phyloP scores from a whole-genome alignment of 2,113 vertebrate species.

The Elaphurus davidianus region DNA sequence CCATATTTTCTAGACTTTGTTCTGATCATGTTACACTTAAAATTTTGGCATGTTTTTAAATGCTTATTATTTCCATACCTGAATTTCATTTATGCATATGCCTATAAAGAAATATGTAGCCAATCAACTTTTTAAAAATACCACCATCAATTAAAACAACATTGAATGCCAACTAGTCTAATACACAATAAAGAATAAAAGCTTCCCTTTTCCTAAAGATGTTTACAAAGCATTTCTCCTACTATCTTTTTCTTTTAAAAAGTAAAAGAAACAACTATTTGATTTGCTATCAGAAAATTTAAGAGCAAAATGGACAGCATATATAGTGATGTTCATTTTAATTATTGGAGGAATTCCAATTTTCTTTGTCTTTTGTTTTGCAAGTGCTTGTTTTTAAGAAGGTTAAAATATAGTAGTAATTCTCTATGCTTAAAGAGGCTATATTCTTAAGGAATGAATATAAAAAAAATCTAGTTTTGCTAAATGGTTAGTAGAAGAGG shows the following conservation, averaged over 20 bases:
- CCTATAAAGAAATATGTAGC: not conserved
- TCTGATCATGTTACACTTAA: not conserved
- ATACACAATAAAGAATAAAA: not conserved
- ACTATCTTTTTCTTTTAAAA: not conserved
- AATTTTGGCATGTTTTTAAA: slow-evolving; percentile 7
- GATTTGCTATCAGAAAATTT: slow-evolving; percentile 26
- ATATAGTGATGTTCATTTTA: not conserved
- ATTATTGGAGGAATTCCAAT: not conserved
- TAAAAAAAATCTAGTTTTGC: slow-evolving; percentile 5
- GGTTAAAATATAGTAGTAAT: not conserved
- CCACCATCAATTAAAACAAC: not conserved
- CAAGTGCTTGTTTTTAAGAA: not conserved
- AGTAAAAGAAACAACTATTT: not conserved
- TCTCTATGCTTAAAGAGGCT: not conserved
- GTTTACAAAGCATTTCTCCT: not conserved
- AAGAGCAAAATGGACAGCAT: not conserved
- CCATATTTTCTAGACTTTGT: not conserved
- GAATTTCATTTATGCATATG: not conserved
- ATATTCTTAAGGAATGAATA: not conserved
- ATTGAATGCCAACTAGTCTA: not conserved
- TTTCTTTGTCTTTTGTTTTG: slow-evolving; percentile 40
- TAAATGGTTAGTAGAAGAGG: slow-evolving; percentile 41
- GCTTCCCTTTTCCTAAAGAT: not conserved
- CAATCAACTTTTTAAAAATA: not conserved
- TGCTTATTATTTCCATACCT: not conserved